phyloP scores from a whole-genome alignment of 2,113 vertebrate species.

The Cephalopterus ornatus region DNA sequence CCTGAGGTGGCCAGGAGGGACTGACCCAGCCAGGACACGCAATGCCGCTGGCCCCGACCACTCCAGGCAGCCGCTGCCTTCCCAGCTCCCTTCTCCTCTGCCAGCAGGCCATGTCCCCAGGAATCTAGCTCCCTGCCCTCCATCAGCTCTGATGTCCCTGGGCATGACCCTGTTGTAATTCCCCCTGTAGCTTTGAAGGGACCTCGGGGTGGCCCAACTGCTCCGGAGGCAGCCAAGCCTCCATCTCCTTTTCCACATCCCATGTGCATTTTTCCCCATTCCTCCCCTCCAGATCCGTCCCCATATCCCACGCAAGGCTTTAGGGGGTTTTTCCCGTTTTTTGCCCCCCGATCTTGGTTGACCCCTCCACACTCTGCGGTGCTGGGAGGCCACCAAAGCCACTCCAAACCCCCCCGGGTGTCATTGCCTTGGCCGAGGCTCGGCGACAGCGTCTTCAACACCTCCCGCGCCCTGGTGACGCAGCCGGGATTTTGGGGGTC shows the following conservation, averaged over 20 bases:
- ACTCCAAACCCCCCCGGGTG: neutral
- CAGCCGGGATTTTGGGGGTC: neutral
- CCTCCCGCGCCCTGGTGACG: neutral
- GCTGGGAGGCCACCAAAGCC: neutral
- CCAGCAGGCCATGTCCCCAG: rapidly evolving
- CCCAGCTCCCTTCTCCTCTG: neutral
- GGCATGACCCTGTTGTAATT: neutral
- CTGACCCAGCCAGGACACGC: neutral
- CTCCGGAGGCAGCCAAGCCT: rapidly evolving
- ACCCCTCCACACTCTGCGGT: rapidly evolving
- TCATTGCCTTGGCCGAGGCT: rapidly evolving
- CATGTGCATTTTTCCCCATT: rapidly evolving
- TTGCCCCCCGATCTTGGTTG: rapidly evolving
- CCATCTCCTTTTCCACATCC: neutral
- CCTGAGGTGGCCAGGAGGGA: rapidly evolving
- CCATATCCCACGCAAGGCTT: rapidly evolving
- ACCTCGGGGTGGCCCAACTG: rapidly evolving
- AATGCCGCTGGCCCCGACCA: rapidly evolving
- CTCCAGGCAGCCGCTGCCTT: rapidly evolving
- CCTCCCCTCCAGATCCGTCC: rapidly evolving
- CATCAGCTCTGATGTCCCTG: rapidly evolving
- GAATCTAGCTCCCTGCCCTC: neutral
- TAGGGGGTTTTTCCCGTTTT: rapidly evolving
- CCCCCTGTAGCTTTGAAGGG: neutral
- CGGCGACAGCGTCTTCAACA: rapidly evolving